Conservation (phyloP, 2,888 invertebrate genomes). For the Tinea pellionella region DNA sequence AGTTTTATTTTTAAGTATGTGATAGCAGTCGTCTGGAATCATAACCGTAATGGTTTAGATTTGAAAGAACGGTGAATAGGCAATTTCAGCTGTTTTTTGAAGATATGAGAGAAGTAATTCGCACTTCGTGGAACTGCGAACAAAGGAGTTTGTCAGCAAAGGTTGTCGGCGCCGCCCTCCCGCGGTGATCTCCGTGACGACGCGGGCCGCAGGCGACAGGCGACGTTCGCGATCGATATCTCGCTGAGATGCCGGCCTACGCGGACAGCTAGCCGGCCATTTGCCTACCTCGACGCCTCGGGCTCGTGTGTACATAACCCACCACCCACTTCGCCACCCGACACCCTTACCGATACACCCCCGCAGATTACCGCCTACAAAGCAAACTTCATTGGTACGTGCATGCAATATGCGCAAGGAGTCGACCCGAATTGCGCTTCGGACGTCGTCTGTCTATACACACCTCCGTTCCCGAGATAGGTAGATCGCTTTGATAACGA, state of each 20-base stretch:
- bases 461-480: not conserved
- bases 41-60: no score
- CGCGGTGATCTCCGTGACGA: slow-evolving; percentile 33
- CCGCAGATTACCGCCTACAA: slow-evolving; percentile 69
- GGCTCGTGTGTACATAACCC: slow-evolving; percentile 67
- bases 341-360: slow-evolving; percentile 57
- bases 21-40: no score
- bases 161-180: slow-evolving; percentile 47
- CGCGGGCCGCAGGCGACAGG: slow-evolving; percentile 17
- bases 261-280: slow-evolving; percentile 64
- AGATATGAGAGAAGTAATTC: slow-evolving; percentile 18
- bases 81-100: not conserved
- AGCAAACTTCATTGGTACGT: slow-evolving; percentile 69
- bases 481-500: slow-evolving; percentile 60
- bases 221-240: slow-evolving; percentile 47
- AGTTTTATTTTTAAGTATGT: no score
- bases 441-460: slow-evolving; percentile 15
- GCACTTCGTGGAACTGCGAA: slow-evolving; percentile 30
- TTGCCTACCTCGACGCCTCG: slow-evolving; percentile 67
- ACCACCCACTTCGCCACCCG: slow-evolving; percentile 56
- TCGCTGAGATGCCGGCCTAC: slow-evolving; percentile 62
- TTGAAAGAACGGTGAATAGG: no score
- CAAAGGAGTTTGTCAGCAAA: slow-evolving; percentile 57
- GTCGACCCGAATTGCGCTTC: slow-evolving; percentile 55
- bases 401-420: slow-evolving; percentile 70